These are phyloP conservation scores for Takifugu bimaculatus DNA, from an alignment of 2,113 vertebrate genomes.

Conservation along the genomic window DNA sequence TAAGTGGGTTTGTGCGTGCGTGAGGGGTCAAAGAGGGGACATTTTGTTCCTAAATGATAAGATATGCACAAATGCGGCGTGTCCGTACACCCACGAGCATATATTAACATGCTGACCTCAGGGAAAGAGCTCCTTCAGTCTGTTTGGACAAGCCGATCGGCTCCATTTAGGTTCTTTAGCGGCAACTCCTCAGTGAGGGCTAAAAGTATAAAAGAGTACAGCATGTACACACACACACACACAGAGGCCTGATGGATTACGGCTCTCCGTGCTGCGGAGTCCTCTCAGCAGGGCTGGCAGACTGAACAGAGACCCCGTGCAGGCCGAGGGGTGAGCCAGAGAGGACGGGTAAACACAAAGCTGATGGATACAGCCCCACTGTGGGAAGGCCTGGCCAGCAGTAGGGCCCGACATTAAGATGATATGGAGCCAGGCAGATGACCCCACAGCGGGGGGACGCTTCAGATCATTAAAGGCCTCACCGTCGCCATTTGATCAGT, in stretches of 20 bases:
- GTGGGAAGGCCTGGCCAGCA: constrained; percentile 54
- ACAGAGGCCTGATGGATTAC: constrained; percentile 57
- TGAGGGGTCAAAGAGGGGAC: constrained; percentile 36
- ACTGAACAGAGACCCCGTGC: constrained; percentile 71
- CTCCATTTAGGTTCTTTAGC: constrained; percentile 50
- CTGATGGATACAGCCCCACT: constrained; percentile 58
- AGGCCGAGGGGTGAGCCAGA: constrained; percentile 60
- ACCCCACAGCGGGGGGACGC: constrained; percentile 57
- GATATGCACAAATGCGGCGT: constrained; percentile 31
- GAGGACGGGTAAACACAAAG: constrained; percentile 66
- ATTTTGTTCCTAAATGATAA: constrained; percentile 44
- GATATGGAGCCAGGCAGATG: constrained; percentile 63
- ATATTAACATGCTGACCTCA: constrained; percentile 31
- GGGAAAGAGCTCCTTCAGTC: constrained; percentile 24
- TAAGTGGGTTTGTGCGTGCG: constrained; percentile 37
- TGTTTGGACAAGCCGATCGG: constrained; percentile 49
- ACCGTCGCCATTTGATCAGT: constrained; percentile 63
- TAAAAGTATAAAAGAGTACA: constrained; percentile 50
- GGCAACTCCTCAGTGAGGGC: constrained; percentile 50
- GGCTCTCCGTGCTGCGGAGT: constrained; percentile 49
- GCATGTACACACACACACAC: constrained; percentile 41
- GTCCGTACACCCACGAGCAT: constrained; percentile 31
- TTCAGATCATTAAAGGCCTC: constrained; percentile 62
- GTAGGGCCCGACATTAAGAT: constrained; percentile 48
- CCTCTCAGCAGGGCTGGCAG: constrained; percentile 66